A percentile compares a stretch with the other conserved stretches of the same genome.
Conservation (phyloP, 2,113 vertebrate species). For the Cyprinus carpio region DNA sequence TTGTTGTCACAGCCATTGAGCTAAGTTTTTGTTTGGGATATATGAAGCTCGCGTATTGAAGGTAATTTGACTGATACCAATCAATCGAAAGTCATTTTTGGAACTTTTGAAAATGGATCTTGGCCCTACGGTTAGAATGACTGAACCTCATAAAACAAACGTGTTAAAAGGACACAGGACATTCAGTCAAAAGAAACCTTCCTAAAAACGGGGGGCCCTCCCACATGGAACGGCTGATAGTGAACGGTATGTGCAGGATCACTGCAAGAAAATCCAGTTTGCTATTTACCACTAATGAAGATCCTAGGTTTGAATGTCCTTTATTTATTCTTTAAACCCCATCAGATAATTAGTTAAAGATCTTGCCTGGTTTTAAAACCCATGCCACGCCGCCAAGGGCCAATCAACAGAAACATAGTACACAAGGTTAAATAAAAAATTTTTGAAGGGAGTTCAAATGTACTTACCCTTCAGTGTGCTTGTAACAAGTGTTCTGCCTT, state of each 20-base stretch:
- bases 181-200: background rate
- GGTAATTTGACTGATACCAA: background rate
- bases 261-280: background rate
- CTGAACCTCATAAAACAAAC: background rate
- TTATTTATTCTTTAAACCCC: background rate
- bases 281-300: too few species aligned
- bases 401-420: background rate
- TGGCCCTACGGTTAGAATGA: background rate
- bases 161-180: background rate
- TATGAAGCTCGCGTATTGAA: background rate
- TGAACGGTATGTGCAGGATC: too few species aligned
- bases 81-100: background rate
- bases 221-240: too few species aligned
- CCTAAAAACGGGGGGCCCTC: too few species aligned
- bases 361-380: background rate
- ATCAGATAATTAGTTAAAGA: background rate
- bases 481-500: background rate
- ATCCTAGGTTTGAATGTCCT: background rate
- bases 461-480: background rate
- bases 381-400: background rate
- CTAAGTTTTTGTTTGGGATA: background rate
- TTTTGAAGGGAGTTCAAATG: background rate
- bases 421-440: too few species aligned
- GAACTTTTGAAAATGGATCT: background rate
- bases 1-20: constrained; percentile 31